phyloP scores from a whole-genome alignment of 2,888 invertebrate genomes.

The Catocala fraxini region DNA sequence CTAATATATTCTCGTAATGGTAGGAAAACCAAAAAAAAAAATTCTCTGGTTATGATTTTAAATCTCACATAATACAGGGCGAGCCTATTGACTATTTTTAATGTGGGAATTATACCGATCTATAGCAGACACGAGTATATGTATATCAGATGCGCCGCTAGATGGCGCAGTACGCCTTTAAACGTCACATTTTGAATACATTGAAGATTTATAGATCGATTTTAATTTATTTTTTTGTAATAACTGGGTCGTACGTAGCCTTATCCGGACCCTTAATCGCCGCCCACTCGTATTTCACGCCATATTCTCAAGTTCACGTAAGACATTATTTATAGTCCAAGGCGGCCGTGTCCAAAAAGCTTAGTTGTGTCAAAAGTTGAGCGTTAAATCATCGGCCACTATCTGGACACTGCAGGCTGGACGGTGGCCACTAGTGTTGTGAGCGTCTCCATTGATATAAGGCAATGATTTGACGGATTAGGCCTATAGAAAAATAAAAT shows the following conservation, averaged over 20 bases:
- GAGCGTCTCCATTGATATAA: conserved; percentile 56
- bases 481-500: conserved; percentile 6
- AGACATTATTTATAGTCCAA: conserved; percentile 85
- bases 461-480: conserved; percentile 19
- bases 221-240: conserved; percentile 3
- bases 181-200: no score
- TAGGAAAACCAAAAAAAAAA: no score
- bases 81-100: no score
- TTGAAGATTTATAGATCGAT: no score
- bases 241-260: background rate
- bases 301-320: conserved; percentile 76
- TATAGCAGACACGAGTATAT: no score
- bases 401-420: conserved; percentile 90
- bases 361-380: conserved; percentile 90
- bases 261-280: conserved; percentile 31
- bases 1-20: no score
- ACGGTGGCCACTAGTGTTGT: conserved; percentile 79
- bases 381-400: conserved; percentile 90
- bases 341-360: conserved; percentile 86
- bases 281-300: conserved; percentile 61
- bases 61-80: no score
- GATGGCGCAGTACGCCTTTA: no score
- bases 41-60: no score
- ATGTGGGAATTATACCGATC: no score
- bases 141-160: no score